phyloP scores from a whole-genome alignment of 2,113 vertebrate species.

The Pagrus major region DNA sequence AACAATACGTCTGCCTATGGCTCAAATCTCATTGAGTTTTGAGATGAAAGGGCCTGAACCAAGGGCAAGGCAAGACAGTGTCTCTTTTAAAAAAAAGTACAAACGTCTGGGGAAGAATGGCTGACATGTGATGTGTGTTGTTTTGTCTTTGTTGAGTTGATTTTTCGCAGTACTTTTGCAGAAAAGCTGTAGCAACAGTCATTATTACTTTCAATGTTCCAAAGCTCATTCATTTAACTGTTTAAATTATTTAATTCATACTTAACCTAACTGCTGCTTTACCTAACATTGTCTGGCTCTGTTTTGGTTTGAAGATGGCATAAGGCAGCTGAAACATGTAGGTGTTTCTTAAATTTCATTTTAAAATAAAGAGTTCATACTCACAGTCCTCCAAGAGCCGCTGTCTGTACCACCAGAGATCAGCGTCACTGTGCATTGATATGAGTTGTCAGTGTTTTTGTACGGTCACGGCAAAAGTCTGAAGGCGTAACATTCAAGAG shows the following conservation, averaged over 20 bases:
- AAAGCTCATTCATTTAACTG: not conserved
- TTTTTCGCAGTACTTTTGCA: not conserved
- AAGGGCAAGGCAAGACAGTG: not conserved
- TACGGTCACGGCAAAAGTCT: not conserved
- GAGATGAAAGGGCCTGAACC: not conserved
- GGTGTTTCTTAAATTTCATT: not conserved
- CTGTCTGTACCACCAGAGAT: constrained; percentile 1
- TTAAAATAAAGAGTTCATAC: not conserved
- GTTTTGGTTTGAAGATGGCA: not conserved
- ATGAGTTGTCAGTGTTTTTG: not conserved
- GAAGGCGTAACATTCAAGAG: not conserved
- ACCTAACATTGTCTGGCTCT: not conserved
- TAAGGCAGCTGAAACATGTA: not conserved
- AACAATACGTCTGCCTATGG: not conserved
- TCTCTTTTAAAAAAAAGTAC: constrained; percentile 11
- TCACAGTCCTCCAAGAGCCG: not conserved
- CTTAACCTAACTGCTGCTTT: not conserved
- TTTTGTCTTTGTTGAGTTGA: not conserved
- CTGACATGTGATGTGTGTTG: not conserved
- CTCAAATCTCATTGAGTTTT: constrained; percentile 12
- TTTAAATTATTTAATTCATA: not conserved
- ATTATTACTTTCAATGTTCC: not conserved
- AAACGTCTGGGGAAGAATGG: constrained; percentile 15
- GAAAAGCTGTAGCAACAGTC: constrained; percentile 3
- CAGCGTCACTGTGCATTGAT: not conserved